phyloP scores from a whole-genome alignment of 64 coral and sea anemone genomes.

The Actinia equina region DNA sequence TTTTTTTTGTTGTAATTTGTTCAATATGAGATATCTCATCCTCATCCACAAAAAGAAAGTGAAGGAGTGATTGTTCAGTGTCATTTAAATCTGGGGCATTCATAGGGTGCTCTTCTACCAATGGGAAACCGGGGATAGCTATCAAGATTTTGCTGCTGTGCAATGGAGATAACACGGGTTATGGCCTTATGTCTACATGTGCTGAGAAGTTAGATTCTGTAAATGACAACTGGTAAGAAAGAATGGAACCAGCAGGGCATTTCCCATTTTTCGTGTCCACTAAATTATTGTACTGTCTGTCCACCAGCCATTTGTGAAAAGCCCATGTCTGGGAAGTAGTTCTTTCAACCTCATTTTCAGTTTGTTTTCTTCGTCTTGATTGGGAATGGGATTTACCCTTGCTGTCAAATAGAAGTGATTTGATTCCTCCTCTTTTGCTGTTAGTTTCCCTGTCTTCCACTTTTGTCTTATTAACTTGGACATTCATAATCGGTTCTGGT shows the following conservation, averaged over 20 bases:
- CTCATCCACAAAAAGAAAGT: neutral
- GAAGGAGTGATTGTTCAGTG: neutral
- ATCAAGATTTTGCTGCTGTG: neutral
- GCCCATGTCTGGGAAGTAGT: slow-evolving; percentile 25
- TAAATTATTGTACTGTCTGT: neutral
- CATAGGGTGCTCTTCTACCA: neutral
- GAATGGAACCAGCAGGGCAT: slow-evolving; percentile 29
- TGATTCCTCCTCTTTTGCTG: too few species aligned
- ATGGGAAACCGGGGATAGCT: slow-evolving; percentile 35
- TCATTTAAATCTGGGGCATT: neutral
- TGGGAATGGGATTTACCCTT: neutral
- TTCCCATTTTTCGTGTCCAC: slow-evolving; percentile 26
- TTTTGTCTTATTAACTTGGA: too few species aligned
- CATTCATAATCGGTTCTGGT: too few species aligned
- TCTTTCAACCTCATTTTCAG: neutral
- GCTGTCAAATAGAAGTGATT: too few species aligned
- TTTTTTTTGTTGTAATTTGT: slow-evolving; percentile 1
- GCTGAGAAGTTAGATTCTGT: too few species aligned
- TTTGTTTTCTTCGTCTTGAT: neutral
- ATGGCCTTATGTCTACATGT: slow-evolving; percentile 19
- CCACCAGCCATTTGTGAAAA: neutral
- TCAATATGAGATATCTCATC: slow-evolving; percentile 12
- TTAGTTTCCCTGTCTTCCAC: too few species aligned
- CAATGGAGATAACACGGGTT: neutral
- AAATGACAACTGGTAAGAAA: slow-evolving; percentile 30